Evolutionary conservation across 2,888 invertebrate species (phyloP).

Genomic region (Synergus itoensis): DNA sequence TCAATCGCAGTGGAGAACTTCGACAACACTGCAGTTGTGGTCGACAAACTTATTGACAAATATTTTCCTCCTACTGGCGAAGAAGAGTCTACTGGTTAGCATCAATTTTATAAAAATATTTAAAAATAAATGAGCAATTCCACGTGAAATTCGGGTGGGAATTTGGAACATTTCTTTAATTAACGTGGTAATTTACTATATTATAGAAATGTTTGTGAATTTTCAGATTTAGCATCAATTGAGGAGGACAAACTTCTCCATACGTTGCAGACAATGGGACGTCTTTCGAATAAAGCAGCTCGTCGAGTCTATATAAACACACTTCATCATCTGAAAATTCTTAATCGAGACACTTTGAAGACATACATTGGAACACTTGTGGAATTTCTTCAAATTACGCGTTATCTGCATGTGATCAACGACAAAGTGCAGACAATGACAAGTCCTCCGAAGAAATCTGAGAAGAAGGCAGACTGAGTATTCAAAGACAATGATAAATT

Average conservation of each 20-base stretch:
- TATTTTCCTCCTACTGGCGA: constrained; percentile 82
- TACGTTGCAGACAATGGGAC: constrained; percentile 86
- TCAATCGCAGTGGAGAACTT: constrained; percentile 84
- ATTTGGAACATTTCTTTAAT: too few species aligned
- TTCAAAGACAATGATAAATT: background rate
- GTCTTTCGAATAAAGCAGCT: constrained; percentile 85
- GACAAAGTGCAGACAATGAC: constrained; percentile 58
- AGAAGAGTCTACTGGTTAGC: constrained; percentile 58
- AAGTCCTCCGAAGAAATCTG: constrained; percentile 42
- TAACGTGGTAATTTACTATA: too few species aligned
- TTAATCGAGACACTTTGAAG: constrained; percentile 67
- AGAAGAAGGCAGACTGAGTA: constrained; percentile 42
- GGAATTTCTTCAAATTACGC: constrained; percentile 70
- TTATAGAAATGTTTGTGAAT: background rate
- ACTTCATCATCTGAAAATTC: constrained; percentile 80
- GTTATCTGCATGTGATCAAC: constrained; percentile 63
- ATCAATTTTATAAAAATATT: background rate
- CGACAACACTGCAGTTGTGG: constrained; percentile 84
- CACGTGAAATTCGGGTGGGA: too few species aligned
- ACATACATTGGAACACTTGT: constrained; percentile 68
- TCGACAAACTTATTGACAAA: constrained; percentile 87
- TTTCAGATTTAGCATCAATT: constrained; percentile 80
- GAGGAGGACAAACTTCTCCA: constrained; percentile 84
- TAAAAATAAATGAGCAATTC: too few species aligned
- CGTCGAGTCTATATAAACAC: constrained; percentile 85